These are phyloP conservation scores for Notarius quadriscutis DNA, from an alignment of 2,113 vertebrate genomes.

Conservation along the genomic window DNA sequence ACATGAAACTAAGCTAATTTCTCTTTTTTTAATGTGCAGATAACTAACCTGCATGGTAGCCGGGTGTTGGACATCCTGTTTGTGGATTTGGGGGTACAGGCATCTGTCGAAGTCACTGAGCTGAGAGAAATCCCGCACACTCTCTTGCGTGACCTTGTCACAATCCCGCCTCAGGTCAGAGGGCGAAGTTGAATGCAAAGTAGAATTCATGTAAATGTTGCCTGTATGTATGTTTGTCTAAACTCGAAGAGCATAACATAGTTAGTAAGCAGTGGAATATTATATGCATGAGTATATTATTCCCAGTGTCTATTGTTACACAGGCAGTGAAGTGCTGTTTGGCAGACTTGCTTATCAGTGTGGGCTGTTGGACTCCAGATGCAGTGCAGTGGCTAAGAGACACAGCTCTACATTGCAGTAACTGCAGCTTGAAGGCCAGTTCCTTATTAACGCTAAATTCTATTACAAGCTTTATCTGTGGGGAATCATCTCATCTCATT, in stretches of 20 bases:
- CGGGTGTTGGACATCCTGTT: constrained; percentile 89
- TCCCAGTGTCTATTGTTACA: constrained; percentile 41
- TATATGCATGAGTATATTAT: background rate
- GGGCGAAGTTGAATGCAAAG: background rate
- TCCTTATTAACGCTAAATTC: background rate
- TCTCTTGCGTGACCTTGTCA: constrained; percentile 82
- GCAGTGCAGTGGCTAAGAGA: constrained; percentile 92
- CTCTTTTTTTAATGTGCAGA: constrained; percentile 68
- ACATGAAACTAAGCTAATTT: background rate
- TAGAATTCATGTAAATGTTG: constrained; percentile 1
- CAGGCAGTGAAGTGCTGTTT: constrained; percentile 91
- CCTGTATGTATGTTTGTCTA: constrained; percentile 3
- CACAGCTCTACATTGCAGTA: constrained; percentile 81
- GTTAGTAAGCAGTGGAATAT: background rate
- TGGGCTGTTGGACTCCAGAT: constrained; percentile 93
- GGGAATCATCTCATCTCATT: too few species aligned
- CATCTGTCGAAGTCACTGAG: constrained; percentile 89
- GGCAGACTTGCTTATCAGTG: constrained; percentile 83
- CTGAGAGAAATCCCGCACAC: constrained; percentile 87
- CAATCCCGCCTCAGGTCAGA: constrained; percentile 89
- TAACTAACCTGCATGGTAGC: constrained; percentile 90
- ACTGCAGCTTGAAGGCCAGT: constrained; percentile 90
- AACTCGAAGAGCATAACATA: background rate
- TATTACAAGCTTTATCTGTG: background rate
- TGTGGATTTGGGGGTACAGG: constrained; percentile 83